Evolutionary conservation across 2,888 invertebrate genomes (phyloP).

Genomic region (Cosmia trapezina): DNA sequence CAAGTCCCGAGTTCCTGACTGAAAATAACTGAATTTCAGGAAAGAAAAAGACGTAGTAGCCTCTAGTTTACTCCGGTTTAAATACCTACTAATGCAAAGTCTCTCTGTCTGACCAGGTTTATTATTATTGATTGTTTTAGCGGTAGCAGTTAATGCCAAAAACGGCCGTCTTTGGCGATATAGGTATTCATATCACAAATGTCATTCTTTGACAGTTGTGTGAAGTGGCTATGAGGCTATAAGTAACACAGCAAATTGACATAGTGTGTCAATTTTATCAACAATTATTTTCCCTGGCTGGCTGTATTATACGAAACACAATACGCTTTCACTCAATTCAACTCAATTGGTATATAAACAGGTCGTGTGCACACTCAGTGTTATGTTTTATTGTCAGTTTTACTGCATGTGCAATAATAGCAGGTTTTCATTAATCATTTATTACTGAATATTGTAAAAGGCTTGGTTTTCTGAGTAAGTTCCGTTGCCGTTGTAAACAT

Average conservation of each 20-base stretch:
- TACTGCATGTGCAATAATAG: not conserved
- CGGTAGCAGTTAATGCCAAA: too few relatives aligned
- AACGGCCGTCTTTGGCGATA: too few relatives aligned
- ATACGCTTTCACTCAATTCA: not conserved
- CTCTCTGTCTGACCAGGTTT: too few relatives aligned
- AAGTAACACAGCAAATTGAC: too few relatives aligned
- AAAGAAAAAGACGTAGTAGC: not conserved
- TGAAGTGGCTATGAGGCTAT: too few relatives aligned
- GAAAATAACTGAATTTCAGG: not conserved
- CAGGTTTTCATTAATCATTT: too few relatives aligned
- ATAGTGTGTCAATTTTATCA: not conserved
- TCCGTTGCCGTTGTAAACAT: too few relatives aligned
- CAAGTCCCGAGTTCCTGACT: not conserved
- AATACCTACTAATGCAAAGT: not conserved
- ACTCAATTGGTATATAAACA: not conserved
- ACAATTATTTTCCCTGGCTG: not conserved
- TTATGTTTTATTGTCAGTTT: slow-evolving; percentile 2
- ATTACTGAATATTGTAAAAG: too few relatives aligned
- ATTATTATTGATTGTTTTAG: too few relatives aligned
- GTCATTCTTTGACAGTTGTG: too few relatives aligned
- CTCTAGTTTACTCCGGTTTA: not conserved
- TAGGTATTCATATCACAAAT: too few relatives aligned
- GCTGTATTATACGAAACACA: not conserved
- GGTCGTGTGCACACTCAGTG: not conserved
- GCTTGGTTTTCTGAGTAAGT: too few relatives aligned